Evolutionary conservation across 1,140 invertebrate genomes (phyloP), one percentile per base, ranked within the genome.

Genomic region (Caenorhabditis latens): DNA sequence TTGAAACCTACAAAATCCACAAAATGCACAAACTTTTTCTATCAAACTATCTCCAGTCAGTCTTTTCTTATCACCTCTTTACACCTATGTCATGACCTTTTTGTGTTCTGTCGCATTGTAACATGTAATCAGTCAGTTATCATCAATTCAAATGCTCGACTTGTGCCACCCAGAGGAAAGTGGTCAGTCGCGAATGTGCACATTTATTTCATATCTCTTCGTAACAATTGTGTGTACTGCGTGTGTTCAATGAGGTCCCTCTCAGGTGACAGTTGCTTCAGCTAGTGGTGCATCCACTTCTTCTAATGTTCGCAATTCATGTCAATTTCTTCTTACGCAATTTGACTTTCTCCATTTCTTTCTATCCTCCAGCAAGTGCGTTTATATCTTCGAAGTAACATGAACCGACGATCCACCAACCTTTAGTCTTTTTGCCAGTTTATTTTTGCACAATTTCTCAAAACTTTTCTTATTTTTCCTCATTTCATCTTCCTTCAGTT

Each of bases 271-370:
- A 79, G 71, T 50, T 79, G 71, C 24, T n/a, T 13, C 13, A 14
- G 42, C 46, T 5, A 9, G 13, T 21, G 63, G 16, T 40, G 67
- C 8, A 43, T n/a, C 71, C 24, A 21, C 71, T 48, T 4, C 9
- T 50, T 14, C 71, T 48, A 79, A 79, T 79, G 71, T 79, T 79
- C 71, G 46, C 46, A 79, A 46, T 79, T 79, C 71, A 79, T 50
- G 71, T 79, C 71, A 79, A 79, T 79, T 79, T 79, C 71, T 50
- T 79, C 71, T 79, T 79, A 79, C 71, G 71, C 71, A 79, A 79
- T 79, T 79, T 24, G 71, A 79, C 71, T 79, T 79, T 14, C 21
- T 50, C n/a, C 24, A 24, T 16, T 8, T 71, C 42, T 79, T 79
- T 19, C 24, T 24, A 11, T 42, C n/a, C 9, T n/a, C 7, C 40